These are phyloP conservation scores for Cyclina sinensis DNA, from an alignment of 1,140 invertebrate species.

Conservation along the genomic window DNA sequence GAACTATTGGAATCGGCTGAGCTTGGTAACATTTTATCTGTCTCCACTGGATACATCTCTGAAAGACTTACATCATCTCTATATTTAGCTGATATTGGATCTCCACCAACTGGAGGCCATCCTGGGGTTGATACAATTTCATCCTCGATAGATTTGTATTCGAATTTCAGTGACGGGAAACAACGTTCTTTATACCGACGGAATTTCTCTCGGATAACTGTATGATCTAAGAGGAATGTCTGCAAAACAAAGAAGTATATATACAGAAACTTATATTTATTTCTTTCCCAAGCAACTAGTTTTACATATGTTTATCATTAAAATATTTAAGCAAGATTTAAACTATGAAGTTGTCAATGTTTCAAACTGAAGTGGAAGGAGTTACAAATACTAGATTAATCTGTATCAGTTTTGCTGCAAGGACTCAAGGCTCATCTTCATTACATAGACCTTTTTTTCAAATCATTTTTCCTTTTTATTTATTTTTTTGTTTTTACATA, in stretches of 20 bases:
- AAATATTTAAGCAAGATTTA: too few relatives aligned
- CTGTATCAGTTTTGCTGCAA: too few relatives aligned
- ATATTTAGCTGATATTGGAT: constrained; percentile 21
- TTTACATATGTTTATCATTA: too few relatives aligned
- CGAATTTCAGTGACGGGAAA: constrained; percentile 52
- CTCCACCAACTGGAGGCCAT: constrained; percentile 39
- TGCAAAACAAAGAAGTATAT: constrained; percentile 18
- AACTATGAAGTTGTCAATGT: too few relatives aligned
- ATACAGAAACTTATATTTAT: too few relatives aligned
- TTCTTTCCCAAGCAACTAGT: too few relatives aligned
- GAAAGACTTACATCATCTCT: background rate
- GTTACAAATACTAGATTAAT: too few relatives aligned
- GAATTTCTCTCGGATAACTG: constrained; percentile 50
- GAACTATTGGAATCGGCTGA: constrained; percentile 36
- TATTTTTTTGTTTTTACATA: too few relatives aligned
- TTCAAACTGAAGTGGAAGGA: too few relatives aligned
- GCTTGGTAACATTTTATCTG: constrained; percentile 39
- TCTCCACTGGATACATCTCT: constrained; percentile 20
- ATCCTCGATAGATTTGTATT: constrained; percentile 51
- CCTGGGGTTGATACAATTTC: constrained; percentile 36
- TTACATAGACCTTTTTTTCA: too few relatives aligned
- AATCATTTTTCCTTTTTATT: too few relatives aligned
- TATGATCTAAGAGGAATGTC: constrained; percentile 64
- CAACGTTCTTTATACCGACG: constrained; percentile 26
- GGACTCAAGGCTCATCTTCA: too few relatives aligned